Evolutionary conservation across 1,140 invertebrate genomes (phyloP).

Genomic region (Wiebesia pumilae): DNA sequence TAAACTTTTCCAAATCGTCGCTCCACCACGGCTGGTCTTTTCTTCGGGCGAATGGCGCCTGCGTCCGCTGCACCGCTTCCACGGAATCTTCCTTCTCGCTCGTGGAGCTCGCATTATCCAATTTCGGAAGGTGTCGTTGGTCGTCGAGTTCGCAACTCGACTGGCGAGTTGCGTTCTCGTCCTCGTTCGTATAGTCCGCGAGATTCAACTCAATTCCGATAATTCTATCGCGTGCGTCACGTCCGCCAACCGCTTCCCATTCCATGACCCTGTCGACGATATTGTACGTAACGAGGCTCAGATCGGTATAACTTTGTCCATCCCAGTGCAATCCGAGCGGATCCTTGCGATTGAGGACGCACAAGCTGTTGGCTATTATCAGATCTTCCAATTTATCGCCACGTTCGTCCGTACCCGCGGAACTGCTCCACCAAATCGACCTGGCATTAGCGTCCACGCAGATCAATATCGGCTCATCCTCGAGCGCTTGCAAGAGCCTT

Average conservation of each 20-base stretch:
- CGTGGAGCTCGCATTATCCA: neutral
- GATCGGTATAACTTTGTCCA: neutral
- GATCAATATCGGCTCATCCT: neutral
- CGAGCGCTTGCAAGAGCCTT: neutral
- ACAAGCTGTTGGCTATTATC: conserved; percentile 3
- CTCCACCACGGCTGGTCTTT: conserved; percentile 4
- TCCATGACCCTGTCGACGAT: neutral
- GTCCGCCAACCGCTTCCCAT: neutral
- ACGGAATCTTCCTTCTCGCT: neutral
- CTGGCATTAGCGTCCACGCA: conserved; percentile 13
- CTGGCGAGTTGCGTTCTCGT: neutral
- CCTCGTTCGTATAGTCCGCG: neutral
- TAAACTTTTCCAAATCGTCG: neutral
- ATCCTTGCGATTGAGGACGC: conserved; percentile 28
- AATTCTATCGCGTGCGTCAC: neutral
- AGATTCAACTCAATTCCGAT: conserved; percentile 16
- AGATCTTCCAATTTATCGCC: conserved; percentile 35
- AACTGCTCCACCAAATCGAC: conserved; percentile 35
- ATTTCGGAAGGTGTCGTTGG: neutral
- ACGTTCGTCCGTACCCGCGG: neutral
- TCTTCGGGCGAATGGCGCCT: no score
- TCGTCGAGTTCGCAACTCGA: neutral
- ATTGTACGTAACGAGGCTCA: neutral
- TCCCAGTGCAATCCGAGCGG: neutral
- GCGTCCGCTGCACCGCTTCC: no score